Evolutionary conservation across 2,888 invertebrate genomes (phyloP), one percentile per base, ranked within the genome.

Genomic region (Drosophila mimetica): DNA sequence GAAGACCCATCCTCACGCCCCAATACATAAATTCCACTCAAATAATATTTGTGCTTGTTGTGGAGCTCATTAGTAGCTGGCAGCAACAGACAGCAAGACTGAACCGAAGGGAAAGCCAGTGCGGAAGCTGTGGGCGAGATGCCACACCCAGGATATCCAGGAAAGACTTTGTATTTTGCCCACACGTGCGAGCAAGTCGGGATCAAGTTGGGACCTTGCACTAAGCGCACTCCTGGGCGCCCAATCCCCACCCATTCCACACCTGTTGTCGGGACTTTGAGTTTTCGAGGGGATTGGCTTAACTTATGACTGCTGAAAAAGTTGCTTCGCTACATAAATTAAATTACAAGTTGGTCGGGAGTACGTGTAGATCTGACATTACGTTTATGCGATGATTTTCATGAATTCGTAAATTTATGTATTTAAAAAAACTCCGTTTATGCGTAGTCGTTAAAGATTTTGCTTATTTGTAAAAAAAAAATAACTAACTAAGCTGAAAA

Each of bases 1-100:
- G 22, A 28, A 70, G 50, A 37, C 41, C 44, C 50, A 47, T 36
- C 22, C 42, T 28, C 44, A 28, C 32, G 55, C 57, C 28, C 48
- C 60, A 30, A 46, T 30, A 55, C 83, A 80, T 83, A 78, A 86
- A 86, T 86, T 86, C 57, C 54, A 76, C 78, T 80, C 76, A 73
- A 82, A 86, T 83, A 82, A 82, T 82, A 86, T 82, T 82, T 82
- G 82, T 78, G 75, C 80, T 82, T 65, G 78, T 72, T 82, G 75
- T 83, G 77, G 70, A 80, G 86, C 82, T 83, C 84, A 83, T 83
- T 83, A 83, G 86, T 86, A 83, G 75, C 74, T 86, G 78, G 77
- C 61, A 79, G 80, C 73, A 80, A 71, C 72, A 76, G 83, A 61
- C 41, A 55, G 52, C 34, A 67, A 46, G 16, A 37, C 64, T 25